These are phyloP conservation scores for Epinotia brunnichana DNA, from an alignment of 2,888 invertebrate genomes.

Conservation along the genomic window DNA sequence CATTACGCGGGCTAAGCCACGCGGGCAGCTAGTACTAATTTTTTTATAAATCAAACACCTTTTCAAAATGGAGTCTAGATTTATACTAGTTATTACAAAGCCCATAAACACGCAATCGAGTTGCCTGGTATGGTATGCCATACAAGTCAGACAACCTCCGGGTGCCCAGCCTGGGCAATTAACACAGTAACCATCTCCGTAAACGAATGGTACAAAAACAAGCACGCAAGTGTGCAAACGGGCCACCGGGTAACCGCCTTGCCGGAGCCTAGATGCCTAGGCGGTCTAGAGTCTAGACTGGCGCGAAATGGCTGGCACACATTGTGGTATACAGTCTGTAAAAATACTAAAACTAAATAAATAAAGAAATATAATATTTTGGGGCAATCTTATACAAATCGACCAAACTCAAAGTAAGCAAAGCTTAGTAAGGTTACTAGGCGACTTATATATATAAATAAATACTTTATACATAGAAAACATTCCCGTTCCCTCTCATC, in stretches of 20 bases:
- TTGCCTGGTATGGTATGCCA: neutral
- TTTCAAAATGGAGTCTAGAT: neutral
- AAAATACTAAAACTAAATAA: too few species aligned
- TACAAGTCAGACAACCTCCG: constrained; percentile 16
- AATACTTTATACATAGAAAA: too few species aligned
- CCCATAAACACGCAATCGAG: constrained; percentile 4
- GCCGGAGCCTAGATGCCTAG: constrained; percentile 64
- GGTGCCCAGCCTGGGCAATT: constrained; percentile 23
- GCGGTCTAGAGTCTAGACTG: constrained; percentile 51
- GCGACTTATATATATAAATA: too few species aligned
- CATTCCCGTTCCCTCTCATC: too few species aligned
- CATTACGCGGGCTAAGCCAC: too few species aligned
- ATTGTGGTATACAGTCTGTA: constrained; percentile 42
- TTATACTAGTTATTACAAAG: neutral
- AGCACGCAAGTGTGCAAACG: constrained; percentile 69
- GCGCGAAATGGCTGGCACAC: constrained; percentile 60
- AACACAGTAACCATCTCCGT: constrained; percentile 55
- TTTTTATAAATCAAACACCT: neutral
- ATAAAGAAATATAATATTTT: too few species aligned
- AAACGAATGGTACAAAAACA: constrained; percentile 54
- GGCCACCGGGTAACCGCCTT: constrained; percentile 75
- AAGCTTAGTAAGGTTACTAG: too few species aligned
- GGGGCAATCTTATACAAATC: too few species aligned
- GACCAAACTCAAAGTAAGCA: too few species aligned
- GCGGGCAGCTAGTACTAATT: too few species aligned